Conservation (phyloP, 2,797 vertebrate species). For the Anolis apletophallus region DNA sequence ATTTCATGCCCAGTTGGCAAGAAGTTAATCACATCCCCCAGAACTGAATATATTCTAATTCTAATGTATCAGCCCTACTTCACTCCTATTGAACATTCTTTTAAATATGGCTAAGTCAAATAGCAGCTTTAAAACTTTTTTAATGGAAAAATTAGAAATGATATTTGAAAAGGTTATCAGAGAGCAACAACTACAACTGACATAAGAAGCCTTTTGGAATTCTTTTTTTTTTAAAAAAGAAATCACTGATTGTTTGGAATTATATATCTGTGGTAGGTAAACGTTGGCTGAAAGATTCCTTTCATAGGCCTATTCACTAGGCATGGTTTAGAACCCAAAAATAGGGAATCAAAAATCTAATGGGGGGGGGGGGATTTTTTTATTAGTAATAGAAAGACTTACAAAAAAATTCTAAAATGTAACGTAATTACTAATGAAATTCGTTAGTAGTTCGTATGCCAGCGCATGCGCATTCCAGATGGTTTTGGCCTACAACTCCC, state of each 20-base stretch:
- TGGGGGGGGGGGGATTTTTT: too few relatives aligned
- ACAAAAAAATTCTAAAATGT: too few relatives aligned
- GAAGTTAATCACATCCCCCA: background rate
- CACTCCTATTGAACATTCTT: background rate
- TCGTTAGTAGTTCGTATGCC: too few relatives aligned
- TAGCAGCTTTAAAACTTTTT: background rate
- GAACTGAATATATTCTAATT: constrained; percentile 1
- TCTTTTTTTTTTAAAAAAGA: background rate
- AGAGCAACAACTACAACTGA: background rate
- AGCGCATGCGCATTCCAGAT: too few relatives aligned
- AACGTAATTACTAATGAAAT: too few relatives aligned
- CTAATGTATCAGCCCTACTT: background rate
- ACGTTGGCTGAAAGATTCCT: background rate
- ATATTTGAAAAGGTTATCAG: background rate
- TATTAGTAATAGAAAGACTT: too few relatives aligned
- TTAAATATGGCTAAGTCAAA: background rate
- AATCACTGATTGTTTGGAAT: background rate
- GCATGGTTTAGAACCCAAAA: too few relatives aligned
- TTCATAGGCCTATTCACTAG: background rate
- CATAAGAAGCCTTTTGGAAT: background rate
- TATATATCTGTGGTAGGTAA: too few relatives aligned
- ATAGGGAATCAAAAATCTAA: too few relatives aligned
- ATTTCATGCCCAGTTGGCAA: background rate
- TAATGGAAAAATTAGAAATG: background rate
- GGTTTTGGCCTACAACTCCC: too few relatives aligned